phyloP scores from a whole-genome alignment of 2,888 invertebrate genomes.

The Galeruca laticollis region DNA sequence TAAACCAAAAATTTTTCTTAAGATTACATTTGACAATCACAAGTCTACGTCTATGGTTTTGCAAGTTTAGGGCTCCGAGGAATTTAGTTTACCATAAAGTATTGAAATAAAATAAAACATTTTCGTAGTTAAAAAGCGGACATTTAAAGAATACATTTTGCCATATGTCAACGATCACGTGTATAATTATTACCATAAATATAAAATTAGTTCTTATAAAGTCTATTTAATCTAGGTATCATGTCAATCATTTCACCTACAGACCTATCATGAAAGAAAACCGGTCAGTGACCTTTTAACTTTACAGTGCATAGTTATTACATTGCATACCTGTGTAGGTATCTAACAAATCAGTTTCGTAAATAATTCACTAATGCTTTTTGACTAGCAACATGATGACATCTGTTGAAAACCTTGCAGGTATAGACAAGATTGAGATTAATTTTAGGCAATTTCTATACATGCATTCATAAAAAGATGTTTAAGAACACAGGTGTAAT shows the following conservation, averaged over 20 bases:
- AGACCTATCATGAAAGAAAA: slow-evolving; percentile 24
- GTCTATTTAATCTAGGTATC: slow-evolving; percentile 29
- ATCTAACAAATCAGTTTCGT: slow-evolving; percentile 6
- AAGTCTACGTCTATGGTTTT: too few species aligned
- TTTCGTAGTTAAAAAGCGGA: background rate
- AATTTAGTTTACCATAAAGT: too few species aligned
- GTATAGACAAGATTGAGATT: slow-evolving; percentile 22
- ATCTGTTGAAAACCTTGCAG: slow-evolving; percentile 10
- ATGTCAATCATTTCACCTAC: slow-evolving; percentile 37
- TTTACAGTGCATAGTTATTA: slow-evolving; percentile 2
- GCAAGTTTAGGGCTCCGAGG: too few species aligned
- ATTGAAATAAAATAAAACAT: background rate
- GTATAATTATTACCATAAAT: slow-evolving; percentile 31
- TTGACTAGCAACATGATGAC: background rate
- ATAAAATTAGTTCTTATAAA: slow-evolving; percentile 24
- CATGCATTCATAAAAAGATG: slow-evolving; percentile 14
- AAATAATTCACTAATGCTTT: background rate
- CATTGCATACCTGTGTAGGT: slow-evolving; percentile 5
- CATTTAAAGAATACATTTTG: background rate
- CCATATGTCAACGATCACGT: slow-evolving; percentile 19
- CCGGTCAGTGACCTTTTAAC: slow-evolving; percentile 26
- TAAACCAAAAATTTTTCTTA: too few species aligned
- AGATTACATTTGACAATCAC: too few species aligned
- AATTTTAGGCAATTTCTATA: slow-evolving; percentile 22
- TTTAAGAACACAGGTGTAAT: slow-evolving; percentile 16